Base-by-base conservation (phyloP, 2,888 invertebrate species). In the Electrophaes corylata region DNA sequence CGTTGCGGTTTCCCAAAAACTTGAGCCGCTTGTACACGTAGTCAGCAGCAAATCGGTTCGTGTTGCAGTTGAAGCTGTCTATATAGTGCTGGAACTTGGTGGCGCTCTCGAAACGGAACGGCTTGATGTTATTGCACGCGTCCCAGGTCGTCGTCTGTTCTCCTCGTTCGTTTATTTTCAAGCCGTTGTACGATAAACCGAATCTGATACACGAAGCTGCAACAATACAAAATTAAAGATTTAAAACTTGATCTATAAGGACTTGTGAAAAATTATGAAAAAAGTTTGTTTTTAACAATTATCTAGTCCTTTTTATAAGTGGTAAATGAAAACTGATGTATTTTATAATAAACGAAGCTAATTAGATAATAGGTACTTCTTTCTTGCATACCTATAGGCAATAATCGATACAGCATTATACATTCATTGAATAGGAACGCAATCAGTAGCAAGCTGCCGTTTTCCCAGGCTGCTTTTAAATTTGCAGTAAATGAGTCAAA, bases 21-120 rank as follows among this genome's bases (percentile, higher is more conserved):
- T 96, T 96, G 39, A 99, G 92, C 2, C 99, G 93, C 81, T 99
- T 99, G 91, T 98, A 99, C 18, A 99, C 92, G 81, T 99, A 98
- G 87, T 97, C 96, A 0, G 96, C 96, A 56, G 98, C 96, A 96
- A 99, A 99, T 51, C 95, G 93, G 86, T 99, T 99, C 0, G 99
- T 99, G 84, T 98, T 98, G 60, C 96, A 96, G 84, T 99, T 99
- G 86, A 99, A 99, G 37, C 98, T 96, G 58, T 94, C 93, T 41
- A 99, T 97, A 79, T 98, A 96, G 73, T 97, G 95, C 59, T 95
- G 95, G 90, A 98, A 97, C 64, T 95, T 95, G 10, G 95, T 95
- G 2, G 97, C 96, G 33, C 94, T 94, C 86, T 99, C 98, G 76
- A 97, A 96, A 0, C 95, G 90, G 23, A 90, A 78, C n/a, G 98